Conservation (phyloP, 2,888 invertebrate genomes). For the Eupeodes latifasciatus region DNA sequence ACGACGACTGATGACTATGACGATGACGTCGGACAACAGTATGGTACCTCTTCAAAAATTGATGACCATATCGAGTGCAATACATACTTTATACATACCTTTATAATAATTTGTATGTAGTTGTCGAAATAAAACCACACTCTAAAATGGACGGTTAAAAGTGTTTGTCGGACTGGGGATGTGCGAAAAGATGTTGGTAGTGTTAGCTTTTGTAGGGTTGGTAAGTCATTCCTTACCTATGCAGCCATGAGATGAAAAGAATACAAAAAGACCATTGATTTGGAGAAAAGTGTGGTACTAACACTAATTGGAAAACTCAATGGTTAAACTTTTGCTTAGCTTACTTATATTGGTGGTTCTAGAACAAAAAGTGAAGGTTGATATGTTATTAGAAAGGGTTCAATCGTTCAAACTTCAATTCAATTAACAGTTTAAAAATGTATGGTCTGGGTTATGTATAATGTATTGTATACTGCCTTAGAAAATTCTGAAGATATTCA, state of each 20-base stretch:
- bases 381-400: slow-evolving; percentile 14
- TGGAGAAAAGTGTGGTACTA: slow-evolving; percentile 43
- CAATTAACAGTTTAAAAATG: too few relatives aligned
- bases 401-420: too few relatives aligned
- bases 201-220: neutral
- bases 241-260: neutral
- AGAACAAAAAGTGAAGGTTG: neutral
- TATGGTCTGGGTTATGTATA: too few relatives aligned
- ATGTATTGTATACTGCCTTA: too few relatives aligned
- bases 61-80: slow-evolving; percentile 53
- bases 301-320: slow-evolving; percentile 71
- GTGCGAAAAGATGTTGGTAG: neutral
- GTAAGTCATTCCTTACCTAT: too few relatives aligned
- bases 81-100: neutral
- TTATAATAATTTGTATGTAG: slow-evolving; percentile 10
- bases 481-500: too few relatives aligned
- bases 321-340: slow-evolving; percentile 50
- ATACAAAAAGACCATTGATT: slow-evolving; percentile 58
- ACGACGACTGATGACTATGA: too few relatives aligned
- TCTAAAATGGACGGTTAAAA: slow-evolving; percentile 32
- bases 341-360: slow-evolving; percentile 4
- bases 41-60: slow-evolving; percentile 56
- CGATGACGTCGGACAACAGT: too few relatives aligned
- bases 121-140: slow-evolving; percentile 38
- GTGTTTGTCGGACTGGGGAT: neutral